Evolutionary conservation across 2,888 invertebrate species (phyloP), one percentile per base, ranked within the genome.

Genomic region (Falcaria lacertinaria): DNA sequence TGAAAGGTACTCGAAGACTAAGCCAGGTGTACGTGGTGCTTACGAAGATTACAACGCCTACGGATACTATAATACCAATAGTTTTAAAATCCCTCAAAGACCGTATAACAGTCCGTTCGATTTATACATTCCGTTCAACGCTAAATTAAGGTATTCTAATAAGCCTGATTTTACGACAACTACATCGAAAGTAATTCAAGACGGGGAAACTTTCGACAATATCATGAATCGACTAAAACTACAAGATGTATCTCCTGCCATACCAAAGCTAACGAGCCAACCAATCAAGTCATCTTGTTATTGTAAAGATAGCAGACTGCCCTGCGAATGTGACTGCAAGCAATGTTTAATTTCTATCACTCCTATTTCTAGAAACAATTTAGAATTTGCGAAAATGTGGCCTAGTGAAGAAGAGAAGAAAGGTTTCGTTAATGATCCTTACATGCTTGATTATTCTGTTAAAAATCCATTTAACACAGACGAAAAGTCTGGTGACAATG

Each of bases 261-360:
- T 60, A 15, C 47, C 52, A 28, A 64, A 65, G 45, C 33, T 60
- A n/a, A 42, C 47, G 1, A 58, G 54, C 6, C 61, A 70, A n/a
- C 50, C 64, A 3, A 49, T 69, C 2, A 63, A 67, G 47, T 60
- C 74, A 22, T 53, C 72, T 4, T 85, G 85, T 47, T 71, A 62
- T 48, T 87, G 87, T 53, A 76, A 78, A 59, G 66, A 56, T 8
- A 68, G 67, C 25, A 62, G 65, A 60, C 48, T 72, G 37, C 74
- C 78, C 14, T 83, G 82, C 44, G 72, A 75, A 42, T 83, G 82
- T 47, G 65, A 60, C 41, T 86, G 84, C 44, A 82, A 79, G 50
- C 74, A 79, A 54, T 86, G 84, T 50, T 45, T 74, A 4, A 48
- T 72, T 44, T 50, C 63, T 32, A 42, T 58, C 19, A 68, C 68